Conservation (phyloP, 2,797 vertebrate genomes). For the Chaenodraco wilsoni region DNA sequence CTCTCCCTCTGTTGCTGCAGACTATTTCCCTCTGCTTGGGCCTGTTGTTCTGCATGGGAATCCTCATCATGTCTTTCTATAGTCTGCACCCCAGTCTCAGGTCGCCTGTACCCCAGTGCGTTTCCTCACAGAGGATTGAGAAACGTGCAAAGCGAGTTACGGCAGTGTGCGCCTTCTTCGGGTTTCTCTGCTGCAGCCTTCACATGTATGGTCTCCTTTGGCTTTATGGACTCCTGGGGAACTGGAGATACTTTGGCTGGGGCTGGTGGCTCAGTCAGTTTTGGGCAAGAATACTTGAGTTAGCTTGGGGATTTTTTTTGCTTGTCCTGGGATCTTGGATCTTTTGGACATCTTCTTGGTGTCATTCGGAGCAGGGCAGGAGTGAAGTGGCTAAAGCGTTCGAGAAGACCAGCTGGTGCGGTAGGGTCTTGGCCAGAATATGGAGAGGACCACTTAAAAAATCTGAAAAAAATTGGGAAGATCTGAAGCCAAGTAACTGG, state of each 20-base stretch:
- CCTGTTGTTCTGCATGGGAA: constrained; percentile 76
- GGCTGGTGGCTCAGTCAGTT: constrained; percentile 91
- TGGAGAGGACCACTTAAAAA: constrained; percentile 60
- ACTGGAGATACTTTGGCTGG: constrained; percentile 85
- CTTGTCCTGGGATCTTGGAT: constrained; percentile 81
- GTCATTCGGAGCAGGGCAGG: constrained; percentile 44
- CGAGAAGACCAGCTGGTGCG: constrained; percentile 77
- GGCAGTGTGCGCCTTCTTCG: constrained; percentile 80
- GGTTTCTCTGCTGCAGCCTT: constrained; percentile 85
- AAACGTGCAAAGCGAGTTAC: constrained; percentile 73
- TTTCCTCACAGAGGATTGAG: constrained; percentile 69
- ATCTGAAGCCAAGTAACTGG: constrained; percentile 89
- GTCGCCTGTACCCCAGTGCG: constrained; percentile 67
- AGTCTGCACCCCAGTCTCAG: constrained; percentile 54
- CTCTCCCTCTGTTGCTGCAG: constrained; percentile 84
- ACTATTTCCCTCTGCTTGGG: constrained; percentile 85
- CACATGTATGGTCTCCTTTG: constrained; percentile 88
- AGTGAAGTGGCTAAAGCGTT: constrained; percentile 29
- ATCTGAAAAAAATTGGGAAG: constrained; percentile 72
- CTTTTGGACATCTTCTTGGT: constrained; percentile 74
- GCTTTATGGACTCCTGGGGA: constrained; percentile 87
- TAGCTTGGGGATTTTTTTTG: constrained; percentile 84
- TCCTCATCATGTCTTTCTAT: constrained; percentile 77
- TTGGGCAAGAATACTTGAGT: constrained; percentile 88
- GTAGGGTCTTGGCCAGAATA: constrained; percentile 79